Base-by-base conservation (phyloP, 2,797 vertebrate species). In the Nannoperca australis region DNA sequence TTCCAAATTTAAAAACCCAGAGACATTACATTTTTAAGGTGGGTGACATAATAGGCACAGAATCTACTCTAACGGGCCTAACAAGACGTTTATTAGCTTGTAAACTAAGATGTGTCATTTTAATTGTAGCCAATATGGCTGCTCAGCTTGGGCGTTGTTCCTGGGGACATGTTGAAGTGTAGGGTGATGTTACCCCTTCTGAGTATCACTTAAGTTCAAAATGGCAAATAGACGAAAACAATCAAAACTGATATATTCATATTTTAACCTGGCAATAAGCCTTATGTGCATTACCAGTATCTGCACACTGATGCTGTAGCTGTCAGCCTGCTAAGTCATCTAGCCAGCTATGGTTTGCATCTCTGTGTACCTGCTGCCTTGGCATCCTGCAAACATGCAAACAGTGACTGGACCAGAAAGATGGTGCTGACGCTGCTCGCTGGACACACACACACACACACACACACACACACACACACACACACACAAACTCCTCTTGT, bases 381-480 rank as follows among this genome's bases (percentile, higher is more conserved):
- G 68, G 80, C 85, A 79, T 85, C 79, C 81, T 76, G 65, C 64
- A 79, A 80, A 69, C 67, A 75, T 15, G 17, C 81, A 70, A 81
- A 85, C 88, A 67, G 73, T 82, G 60, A 86, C 84, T 78, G 76
- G 76, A 79, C 67, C 50, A 56, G 70, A 87, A 78, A 87, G 69
- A 78, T 86, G 84, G 67, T 89, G 90, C 90, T 93, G 88, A 91
- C 70, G 44, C 58, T 70, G 83, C 85, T 77, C 18, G 1, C 70
- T 68, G 51, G 67, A 75, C 79, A 60, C 53, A 65, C 63, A 67
- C 59, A 70, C 69, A 49, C 55, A 64, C 53, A 71, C 61, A 63
- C 76, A 51, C 70, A 47, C 74, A 64, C 72, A 63, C 56, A 60
- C 59, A 63, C 56, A 62, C 69, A 64, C 78, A 75, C 76, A 65